These are phyloP conservation scores for Plebejus anna DNA, from an alignment of 2,888 invertebrate genomes.

Conservation along the genomic window DNA sequence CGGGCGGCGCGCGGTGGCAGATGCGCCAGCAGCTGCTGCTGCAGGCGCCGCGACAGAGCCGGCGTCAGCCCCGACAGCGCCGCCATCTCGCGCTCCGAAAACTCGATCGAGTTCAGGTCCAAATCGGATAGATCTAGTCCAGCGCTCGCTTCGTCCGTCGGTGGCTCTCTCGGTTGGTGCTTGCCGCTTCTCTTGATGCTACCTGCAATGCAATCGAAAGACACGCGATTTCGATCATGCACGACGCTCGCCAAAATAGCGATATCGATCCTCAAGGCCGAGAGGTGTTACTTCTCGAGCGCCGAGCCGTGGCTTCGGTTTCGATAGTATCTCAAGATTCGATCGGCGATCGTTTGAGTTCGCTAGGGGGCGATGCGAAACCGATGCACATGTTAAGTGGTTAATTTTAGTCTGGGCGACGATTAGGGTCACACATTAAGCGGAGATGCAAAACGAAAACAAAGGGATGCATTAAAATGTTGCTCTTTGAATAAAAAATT, in stretches of 20 bases:
- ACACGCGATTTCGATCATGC: slow-evolving; percentile 80
- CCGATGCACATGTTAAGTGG: slow-evolving; percentile 61
- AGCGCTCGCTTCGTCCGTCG: slow-evolving; percentile 43
- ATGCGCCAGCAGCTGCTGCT: slow-evolving; percentile 85
- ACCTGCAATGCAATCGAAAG: slow-evolving; percentile 74
- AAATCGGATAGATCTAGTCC: slow-evolving; percentile 81
- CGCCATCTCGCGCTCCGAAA: slow-evolving; percentile 85
- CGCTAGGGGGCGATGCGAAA: slow-evolving; percentile 41
- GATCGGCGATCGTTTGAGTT: slow-evolving; percentile 31
- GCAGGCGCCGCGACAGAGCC: slow-evolving; percentile 84
- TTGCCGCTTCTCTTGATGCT: slow-evolving; percentile 67
- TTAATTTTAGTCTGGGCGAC: slow-evolving; percentile 61
- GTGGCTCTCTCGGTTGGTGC: slow-evolving; percentile 54
- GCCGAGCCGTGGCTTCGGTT: slow-evolving; percentile 33
- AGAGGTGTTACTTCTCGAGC: slow-evolving; percentile 17
- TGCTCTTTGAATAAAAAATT: slow-evolving; percentile 59
- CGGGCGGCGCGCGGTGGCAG: too few relatives aligned
- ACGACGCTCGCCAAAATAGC: slow-evolving; percentile 70
- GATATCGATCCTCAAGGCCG: slow-evolving; percentile 53
- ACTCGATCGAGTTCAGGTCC: slow-evolving; percentile 83
- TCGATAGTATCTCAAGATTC: slow-evolving; percentile 31
- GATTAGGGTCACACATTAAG: slow-evolving; percentile 66
- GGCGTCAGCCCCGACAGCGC: slow-evolving; percentile 79
- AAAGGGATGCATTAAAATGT: slow-evolving; percentile 77
- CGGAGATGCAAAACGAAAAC: slow-evolving; percentile 68